Evolutionary conservation across 2,113 vertebrate species (phyloP).

Genomic region (Dermatemys mawii): DNA sequence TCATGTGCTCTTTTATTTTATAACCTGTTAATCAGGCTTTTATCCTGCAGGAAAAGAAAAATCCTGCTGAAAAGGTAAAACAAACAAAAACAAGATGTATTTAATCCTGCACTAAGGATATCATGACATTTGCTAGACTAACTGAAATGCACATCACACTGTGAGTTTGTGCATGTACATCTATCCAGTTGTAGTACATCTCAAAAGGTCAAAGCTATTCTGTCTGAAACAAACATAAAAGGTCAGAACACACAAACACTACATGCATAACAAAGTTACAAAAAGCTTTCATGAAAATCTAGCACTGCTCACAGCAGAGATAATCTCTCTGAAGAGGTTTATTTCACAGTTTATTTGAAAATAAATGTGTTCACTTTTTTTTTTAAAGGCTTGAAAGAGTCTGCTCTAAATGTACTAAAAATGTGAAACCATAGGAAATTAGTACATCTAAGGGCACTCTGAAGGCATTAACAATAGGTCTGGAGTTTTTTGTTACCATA

Average conservation of each 20-base stretch:
- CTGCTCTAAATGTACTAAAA: background rate
- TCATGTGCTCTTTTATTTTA: background rate
- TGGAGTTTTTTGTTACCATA: background rate
- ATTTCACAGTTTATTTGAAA: background rate
- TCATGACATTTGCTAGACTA: background rate
- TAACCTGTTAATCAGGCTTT: background rate
- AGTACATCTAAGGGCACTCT: background rate
- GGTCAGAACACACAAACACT: background rate
- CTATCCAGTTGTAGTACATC: background rate
- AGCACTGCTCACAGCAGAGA: background rate
- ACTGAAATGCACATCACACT: background rate
- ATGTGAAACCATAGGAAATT: background rate
- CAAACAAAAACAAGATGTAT: background rate
- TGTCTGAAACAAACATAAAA: background rate
- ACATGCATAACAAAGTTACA: background rate
- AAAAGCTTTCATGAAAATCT: background rate
- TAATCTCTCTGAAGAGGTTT: background rate
- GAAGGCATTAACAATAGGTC: background rate
- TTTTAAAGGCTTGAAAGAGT: background rate
- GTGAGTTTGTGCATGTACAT: background rate
- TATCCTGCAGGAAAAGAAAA: background rate
- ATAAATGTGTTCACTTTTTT: background rate
- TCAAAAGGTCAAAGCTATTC: background rate
- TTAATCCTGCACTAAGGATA: background rate
- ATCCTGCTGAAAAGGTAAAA: background rate